These are phyloP conservation scores for Micromussa lordhowensis DNA, from an alignment of 92 coral and sea anemone genomes.

Conservation along the genomic window DNA sequence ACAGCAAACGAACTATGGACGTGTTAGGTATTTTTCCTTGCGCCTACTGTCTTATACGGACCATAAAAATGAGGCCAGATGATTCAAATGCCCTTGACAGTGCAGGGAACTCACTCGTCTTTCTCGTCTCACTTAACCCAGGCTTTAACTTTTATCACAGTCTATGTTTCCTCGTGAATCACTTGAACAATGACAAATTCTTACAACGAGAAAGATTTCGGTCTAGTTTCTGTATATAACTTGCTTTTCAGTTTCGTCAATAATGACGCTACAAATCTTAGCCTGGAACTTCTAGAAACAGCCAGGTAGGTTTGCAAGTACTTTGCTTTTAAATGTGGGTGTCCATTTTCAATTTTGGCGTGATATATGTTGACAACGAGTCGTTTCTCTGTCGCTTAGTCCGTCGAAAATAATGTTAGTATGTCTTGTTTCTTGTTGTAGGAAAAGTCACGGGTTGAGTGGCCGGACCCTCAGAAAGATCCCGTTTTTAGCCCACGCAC, in stretches of 20 bases:
- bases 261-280: constrained; percentile 73
- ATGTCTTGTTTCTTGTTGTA: constrained; percentile 11
- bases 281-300: constrained; percentile 83
- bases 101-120: neutral
- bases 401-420: neutral
- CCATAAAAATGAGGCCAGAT: neutral
- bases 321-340: neutral
- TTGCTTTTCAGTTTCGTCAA: constrained; percentile 73
- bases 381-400: too few species aligned
- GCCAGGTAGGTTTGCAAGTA: constrained; percentile 74
- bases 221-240: neutral
- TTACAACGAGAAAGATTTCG: neutral
- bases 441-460: constrained; percentile 93
- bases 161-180: neutral
- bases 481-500: constrained; percentile 95
- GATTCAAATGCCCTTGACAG: neutral
- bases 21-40: too few species aligned
- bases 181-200: neutral
- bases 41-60: neutral
- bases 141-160: neutral
- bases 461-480: constrained; percentile 95
- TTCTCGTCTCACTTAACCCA: neutral
- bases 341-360: neutral
- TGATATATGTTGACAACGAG: too few species aligned
- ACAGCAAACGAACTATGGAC: too few species aligned